These are phyloP conservation scores for Tiaroga cobitis DNA, from an alignment of 2,797 vertebrate species.

Conservation along the genomic window DNA sequence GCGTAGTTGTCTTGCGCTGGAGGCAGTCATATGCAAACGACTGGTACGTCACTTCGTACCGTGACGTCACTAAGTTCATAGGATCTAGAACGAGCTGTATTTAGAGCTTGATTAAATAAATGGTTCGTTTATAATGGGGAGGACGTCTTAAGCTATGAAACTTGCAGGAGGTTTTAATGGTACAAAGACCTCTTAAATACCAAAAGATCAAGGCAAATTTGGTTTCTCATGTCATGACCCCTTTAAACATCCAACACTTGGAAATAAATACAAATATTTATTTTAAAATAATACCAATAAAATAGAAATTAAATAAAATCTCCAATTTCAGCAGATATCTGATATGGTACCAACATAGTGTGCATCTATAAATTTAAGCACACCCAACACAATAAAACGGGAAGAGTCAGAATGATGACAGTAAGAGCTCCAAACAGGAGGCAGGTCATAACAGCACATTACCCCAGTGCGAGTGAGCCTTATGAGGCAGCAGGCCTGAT, in stretches of 20 bases:
- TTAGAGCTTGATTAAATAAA: too few species aligned
- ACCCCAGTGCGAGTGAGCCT: neutral
- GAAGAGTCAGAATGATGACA: neutral
- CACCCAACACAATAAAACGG: neutral
- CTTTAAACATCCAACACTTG: neutral
- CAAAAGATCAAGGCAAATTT: too few species aligned
- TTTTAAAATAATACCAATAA: neutral
- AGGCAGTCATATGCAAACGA: too few species aligned
- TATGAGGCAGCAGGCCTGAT: slow-evolving; percentile 18
- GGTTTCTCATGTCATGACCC: too few species aligned
- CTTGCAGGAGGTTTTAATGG: too few species aligned
- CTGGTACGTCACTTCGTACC: too few species aligned
- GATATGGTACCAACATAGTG: neutral
- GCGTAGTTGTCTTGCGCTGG: too few species aligned
- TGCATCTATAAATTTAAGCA: neutral
- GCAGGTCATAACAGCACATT: slow-evolving; percentile 17
- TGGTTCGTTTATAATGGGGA: too few species aligned
- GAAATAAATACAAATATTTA: neutral
- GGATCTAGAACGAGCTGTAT: too few species aligned
- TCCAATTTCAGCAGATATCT: neutral
- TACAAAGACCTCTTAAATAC: too few species aligned
- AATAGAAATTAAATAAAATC: neutral
- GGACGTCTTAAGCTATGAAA: too few species aligned
- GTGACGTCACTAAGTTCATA: too few species aligned
- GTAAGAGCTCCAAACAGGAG: slow-evolving; percentile 5